A percentile compares a stretch with the other conserved stretches of the same genome.
Conservation (phyloP, 2,797 vertebrate species). For the Poecilia wingei region DNA sequence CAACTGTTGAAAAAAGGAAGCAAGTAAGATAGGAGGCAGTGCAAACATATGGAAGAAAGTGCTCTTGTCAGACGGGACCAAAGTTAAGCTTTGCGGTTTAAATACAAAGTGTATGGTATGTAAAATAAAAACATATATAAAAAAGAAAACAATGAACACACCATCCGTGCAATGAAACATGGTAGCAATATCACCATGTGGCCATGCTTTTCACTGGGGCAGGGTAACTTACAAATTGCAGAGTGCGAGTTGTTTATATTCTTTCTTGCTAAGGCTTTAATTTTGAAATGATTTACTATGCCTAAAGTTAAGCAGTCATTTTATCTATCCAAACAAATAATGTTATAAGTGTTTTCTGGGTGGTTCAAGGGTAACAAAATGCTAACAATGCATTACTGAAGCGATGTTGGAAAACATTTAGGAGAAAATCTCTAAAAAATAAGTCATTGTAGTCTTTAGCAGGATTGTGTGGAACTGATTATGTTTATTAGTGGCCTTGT, state of each 20-base stretch:
- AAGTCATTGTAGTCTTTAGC: background rate
- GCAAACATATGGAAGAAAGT: background rate
- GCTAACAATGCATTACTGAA: background rate
- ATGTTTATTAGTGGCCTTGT: constrained; percentile 5
- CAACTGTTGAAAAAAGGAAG: background rate
- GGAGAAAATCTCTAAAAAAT: background rate
- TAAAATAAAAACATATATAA: background rate
- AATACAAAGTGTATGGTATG: background rate
- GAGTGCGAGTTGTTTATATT: background rate
- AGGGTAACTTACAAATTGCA: background rate
- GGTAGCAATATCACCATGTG: background rate
- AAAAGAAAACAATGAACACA: background rate
- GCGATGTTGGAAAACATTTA: background rate
- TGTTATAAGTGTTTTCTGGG: background rate
- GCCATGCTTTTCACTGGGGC: background rate
- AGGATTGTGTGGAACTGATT: constrained; percentile 22
- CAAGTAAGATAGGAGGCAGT: background rate
- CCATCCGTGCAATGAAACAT: background rate
- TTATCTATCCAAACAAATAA: background rate
- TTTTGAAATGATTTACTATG: background rate
- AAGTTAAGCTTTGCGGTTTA: background rate
- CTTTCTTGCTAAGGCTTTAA: background rate
- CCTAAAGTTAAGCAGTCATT: background rate
- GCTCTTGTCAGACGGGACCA: background rate
- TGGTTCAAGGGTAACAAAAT: background rate